phyloP scores from a whole-genome alignment of 35 echinoderm and acorn worm genomes.

The Nesometra sesokonis region DNA sequence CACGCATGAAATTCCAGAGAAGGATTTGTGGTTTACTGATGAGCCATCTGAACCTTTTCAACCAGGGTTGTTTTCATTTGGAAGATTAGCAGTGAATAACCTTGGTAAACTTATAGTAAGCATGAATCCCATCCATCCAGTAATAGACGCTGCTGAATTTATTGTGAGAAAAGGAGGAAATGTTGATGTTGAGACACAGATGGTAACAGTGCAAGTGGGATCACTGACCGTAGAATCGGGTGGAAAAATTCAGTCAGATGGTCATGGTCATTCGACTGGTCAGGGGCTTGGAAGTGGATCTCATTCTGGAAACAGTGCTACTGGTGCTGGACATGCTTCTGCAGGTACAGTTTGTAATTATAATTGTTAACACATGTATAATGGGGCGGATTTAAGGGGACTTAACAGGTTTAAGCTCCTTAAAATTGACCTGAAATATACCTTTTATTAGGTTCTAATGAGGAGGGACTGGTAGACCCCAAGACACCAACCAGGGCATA shows the following conservation, averaged over 20 bases:
- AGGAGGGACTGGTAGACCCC: too few species aligned
- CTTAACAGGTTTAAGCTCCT: too few species aligned
- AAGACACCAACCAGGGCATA: too few species aligned
- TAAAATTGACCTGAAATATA: too few species aligned
- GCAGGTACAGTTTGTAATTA: too few species aligned
- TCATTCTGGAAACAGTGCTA: neutral
- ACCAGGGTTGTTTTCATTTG: conserved; percentile 28
- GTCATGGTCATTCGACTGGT: conserved; percentile 20
- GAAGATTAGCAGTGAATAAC: conserved; percentile 45
- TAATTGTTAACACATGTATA: too few species aligned
- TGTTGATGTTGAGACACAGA: conserved; percentile 24
- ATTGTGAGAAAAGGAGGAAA: conserved; percentile 52
- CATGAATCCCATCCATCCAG: conserved; percentile 17
- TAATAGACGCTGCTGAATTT: conserved; percentile 40
- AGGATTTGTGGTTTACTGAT: conserved; percentile 53
- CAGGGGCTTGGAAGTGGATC: conserved; percentile 33
- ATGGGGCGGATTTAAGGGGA: too few species aligned
- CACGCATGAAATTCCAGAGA: conserved; percentile 34
- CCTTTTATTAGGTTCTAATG: too few species aligned
- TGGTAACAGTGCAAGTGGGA: conserved; percentile 33
- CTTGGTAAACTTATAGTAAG: conserved; percentile 21
- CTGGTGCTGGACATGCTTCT: conserved; percentile 73
- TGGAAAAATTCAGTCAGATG: conserved; percentile 34
- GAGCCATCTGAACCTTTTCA: conserved; percentile 36
- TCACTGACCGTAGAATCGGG: conserved; percentile 35